Conservation (phyloP, 2,797 vertebrate species). For the Sebastes iracundus region DNA sequence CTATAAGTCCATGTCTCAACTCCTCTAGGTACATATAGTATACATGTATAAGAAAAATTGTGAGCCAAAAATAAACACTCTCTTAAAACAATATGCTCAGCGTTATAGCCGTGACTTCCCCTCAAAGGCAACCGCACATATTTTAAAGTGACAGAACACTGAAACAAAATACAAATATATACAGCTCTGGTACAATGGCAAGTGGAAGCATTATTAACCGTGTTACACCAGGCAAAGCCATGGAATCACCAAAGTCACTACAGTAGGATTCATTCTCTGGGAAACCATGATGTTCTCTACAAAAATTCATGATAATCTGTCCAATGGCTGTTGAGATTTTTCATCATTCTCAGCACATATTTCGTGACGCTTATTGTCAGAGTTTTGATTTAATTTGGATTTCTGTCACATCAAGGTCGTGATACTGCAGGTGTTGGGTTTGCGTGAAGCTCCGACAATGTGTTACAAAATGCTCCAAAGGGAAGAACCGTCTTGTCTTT, state of each 20-base stretch:
- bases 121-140: too few relatives aligned
- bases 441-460: slow-evolving; percentile 9
- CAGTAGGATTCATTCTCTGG: not conserved
- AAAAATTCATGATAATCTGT: not conserved
- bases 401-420: not conserved
- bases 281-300: too few relatives aligned
- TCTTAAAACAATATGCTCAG: too few relatives aligned
- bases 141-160: too few relatives aligned
- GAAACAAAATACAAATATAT: too few relatives aligned
- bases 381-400: not conserved
- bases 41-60: too few relatives aligned
- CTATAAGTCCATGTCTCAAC: too few relatives aligned
- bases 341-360: not conserved
- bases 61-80: too few relatives aligned
- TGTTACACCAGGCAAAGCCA: not conserved
- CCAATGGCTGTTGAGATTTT: not conserved
- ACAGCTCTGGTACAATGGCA: too few relatives aligned
- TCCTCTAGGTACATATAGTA: too few relatives aligned
- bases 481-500: slow-evolving; percentile 38
- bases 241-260: not conserved
- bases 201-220: too few relatives aligned
- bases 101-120: too few relatives aligned
- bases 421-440: not conserved
- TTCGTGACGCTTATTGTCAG: not conserved
- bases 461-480: slow-evolving; percentile 1